Evolutionary conservation across 37 sponge, comb jelly and placozoan genomes (phyloP).

Genomic region (Beroe forskalii): DNA sequence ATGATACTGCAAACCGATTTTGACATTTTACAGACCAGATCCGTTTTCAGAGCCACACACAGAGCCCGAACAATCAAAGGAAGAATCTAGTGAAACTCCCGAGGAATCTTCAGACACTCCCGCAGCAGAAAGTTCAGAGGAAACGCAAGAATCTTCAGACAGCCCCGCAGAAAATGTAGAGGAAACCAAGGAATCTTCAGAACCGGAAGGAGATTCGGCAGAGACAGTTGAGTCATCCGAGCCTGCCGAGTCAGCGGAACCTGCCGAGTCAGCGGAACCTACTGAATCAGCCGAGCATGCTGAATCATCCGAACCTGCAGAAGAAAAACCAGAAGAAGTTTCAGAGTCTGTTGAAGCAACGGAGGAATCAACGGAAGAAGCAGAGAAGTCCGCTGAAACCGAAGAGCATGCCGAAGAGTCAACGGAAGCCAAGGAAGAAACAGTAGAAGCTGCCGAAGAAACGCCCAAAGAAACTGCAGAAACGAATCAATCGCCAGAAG

Average conservation of each 20-base stretch:
- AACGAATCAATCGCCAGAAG: background rate
- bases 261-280: slow-evolving; percentile 3
- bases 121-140: too few relatives aligned
- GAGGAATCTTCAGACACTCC: too few relatives aligned
- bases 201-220: background rate
- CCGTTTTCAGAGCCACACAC: too few relatives aligned
- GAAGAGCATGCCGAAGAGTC: slow-evolving; percentile 29
- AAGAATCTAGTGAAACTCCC: too few relatives aligned
- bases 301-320: background rate
- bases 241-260: background rate
- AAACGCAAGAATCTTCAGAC: too few relatives aligned
- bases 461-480: slow-evolving; percentile 14
- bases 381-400: background rate
- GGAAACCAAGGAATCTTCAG: background rate
- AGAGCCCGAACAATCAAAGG: too few relatives aligned
- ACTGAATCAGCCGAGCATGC: background rate
- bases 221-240: background rate
- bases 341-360: slow-evolving; percentile 1
- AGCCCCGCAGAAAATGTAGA: background rate
- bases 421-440: background rate
- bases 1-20: too few relatives aligned
- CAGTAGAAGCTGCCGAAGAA: slow-evolving; percentile 1
- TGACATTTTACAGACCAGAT: too few relatives aligned
- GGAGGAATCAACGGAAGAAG: background rate
- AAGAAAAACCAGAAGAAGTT: slow-evolving; percentile 5